Base-by-base conservation (phyloP, 2,113 vertebrate species). In the Emydura subglobosa region DNA sequence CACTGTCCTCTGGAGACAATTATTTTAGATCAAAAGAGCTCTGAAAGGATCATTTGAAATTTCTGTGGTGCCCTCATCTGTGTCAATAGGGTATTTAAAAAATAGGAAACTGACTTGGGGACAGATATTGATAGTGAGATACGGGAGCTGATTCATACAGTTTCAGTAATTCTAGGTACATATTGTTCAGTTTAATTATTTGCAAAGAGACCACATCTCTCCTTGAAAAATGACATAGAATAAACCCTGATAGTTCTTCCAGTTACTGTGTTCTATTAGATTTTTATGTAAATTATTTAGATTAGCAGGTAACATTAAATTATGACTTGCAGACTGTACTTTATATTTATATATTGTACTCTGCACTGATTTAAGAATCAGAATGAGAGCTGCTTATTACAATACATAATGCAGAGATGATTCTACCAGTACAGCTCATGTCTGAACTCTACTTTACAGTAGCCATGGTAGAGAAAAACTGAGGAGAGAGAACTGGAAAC, bases 121-220 rank as follows among this genome's bases (percentile, higher is more conserved):
- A 79, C 29, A n/a, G 44, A 79, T 74, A 44, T 22, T 54, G 50
- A 24, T 34, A 54, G 65, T 47, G 34, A 86, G 65, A 54, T 74
- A 34, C 27, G n/a, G 84, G 65, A 76, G 65, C 72, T 74, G 59
- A 44, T 83, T 10, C 4, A 55, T 51, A 89, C 78, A 57, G 88
- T 91, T 91, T 91, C n/a, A 94, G 22, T 84, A 79, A 84, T 88
- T 92, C 49, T 79, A 27, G 10, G 57, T 47, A 19, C 82, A 91
- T 85, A 82, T 81, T 92, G 88, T 68, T 88, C 50, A 24, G 8
- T 79, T 50, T 55, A 87, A 82, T 78, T 92, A 90, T 79, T 91
- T 83, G 44, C 16, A 49, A 93, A 78, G 13, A 74, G 24, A 34
- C 7, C 51, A 84, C 44, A 68, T 49, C 24, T 29, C 31, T 72